Base-by-base conservation (phyloP, 2,113 vertebrate species). In the Dunckerocampus dactyliophorus region DNA sequence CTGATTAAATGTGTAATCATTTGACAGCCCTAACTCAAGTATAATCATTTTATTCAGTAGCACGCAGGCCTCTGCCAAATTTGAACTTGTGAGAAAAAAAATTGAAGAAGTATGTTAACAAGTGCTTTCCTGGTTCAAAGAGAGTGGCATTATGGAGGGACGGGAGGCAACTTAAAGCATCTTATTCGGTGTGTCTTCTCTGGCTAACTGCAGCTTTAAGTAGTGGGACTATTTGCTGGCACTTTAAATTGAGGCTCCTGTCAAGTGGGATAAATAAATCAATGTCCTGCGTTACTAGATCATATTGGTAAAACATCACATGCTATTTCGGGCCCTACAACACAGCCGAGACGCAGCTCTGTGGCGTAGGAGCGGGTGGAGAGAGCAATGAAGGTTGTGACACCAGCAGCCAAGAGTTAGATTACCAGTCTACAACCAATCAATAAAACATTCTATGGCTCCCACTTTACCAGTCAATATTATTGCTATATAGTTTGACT, bases 281-380 rank as follows among this genome's bases (percentile, higher is more conserved):
- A 20, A 22, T 4, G 9, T 52, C 24, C 22, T 62, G 47, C 19
- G n/a, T 24, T 21, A 24, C 37, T 1, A 42, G 10, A 65, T 39
- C 15, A 34, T 20, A 55, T 60, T n/a, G 21, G 65, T 24, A 34
- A 60, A 69, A 43, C 34, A 67, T 54, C 74, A 52, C 45, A 60
- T 47, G 61, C 51, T 58, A 49, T 55, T 55, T 58, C 65, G 17
- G 62, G 43, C 37, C 49, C 34, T 59, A 52, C 71, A 62, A 73
- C 67, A 68, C 39, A 16, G 34, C 1, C 45, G 15, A 42, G 24
- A 47, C 20, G 64, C 63, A 22, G 31, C 58, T 47, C 56, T 46
- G 63, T 6, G 47, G 0, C 48, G 49, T 47, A 28, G 6, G 34
- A 11, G 46, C 53, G 39, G 24, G 47, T 28, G 34, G 21, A 69